Evolutionary conservation across 2,888 invertebrate species (phyloP), one percentile per base, ranked within the genome.

Genomic region (Eudasyphora cyanicolor): DNA sequence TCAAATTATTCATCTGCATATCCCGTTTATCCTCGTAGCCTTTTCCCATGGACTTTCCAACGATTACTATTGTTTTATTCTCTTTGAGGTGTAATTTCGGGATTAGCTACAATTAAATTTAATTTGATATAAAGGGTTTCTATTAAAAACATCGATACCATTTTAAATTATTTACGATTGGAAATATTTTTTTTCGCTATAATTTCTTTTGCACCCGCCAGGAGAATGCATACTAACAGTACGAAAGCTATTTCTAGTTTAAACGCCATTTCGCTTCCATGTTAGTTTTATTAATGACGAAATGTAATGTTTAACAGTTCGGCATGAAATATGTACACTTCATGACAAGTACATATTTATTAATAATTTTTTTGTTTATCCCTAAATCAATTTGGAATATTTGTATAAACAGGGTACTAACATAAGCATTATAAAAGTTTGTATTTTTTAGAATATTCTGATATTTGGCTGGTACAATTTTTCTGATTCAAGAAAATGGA

Each of bases 101-200:
- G 67, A 17, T n/a, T n/a, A 0, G 64, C 42, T 21, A 81, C 42
- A 24, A 81, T n/a, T 19, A 42, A n/a, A 76, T 76, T 81, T 71
- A 70, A 81, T 57, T 76, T 19, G n/a, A 67, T 17, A 17, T 76
- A 8, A 0, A 81, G 45, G 10, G 76, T 29, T 14, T 76, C n/a
- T n/a, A n/a, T n/a, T n/a, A n/a, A n/a, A n/a, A n/a, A n/a, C n/a
- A n/a, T n/a, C n/a, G n/a, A n/a, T n/a, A n/a, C n/a, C 24, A 32
- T 81, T 81, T n/a, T 24, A 81, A 71, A 32, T 70, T 64, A 57
- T 67, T 67, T 10, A 76, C 32, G 2, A 71, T 42, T 42, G 21
- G 0, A 10, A n/a, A 24, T 42, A 42, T 21, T 67, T n/a, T 10
- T 1, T 24, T 67, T n/a, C 0, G 21, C 21, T 27, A 27, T 24